Conservation (phyloP, 1,140 invertebrate genomes). For the Drosophila erecta region DNA sequence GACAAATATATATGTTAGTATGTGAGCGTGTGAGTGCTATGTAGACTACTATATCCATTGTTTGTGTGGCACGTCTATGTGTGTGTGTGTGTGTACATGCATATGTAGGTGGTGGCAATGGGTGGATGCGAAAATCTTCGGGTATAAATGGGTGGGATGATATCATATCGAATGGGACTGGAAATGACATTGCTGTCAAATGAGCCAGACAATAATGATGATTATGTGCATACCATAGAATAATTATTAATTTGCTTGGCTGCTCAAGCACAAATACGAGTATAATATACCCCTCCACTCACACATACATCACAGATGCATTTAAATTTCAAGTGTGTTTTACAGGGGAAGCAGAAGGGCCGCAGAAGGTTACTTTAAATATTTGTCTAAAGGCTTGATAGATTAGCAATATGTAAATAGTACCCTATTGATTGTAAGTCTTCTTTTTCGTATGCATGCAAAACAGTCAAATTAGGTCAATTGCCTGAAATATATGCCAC, state of each 20-base stretch:
- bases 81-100: background rate
- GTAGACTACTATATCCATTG: conserved; percentile 15
- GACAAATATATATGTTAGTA: conserved; percentile 13
- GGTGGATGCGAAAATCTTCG: conserved; percentile 31
- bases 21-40: background rate
- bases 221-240: conserved; percentile 35
- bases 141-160: conserved; percentile 14
- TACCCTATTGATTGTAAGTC: background rate
- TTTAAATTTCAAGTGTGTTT: conserved; percentile 24
- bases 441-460: background rate
- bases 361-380: background rate
- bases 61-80: background rate
- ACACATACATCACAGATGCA: background rate
- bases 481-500: conserved; percentile 15
- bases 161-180: conserved; percentile 27
- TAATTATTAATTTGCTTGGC: conserved; percentile 55
- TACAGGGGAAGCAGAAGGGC: background rate
- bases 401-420: background rate
- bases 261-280: background rate
- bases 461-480: background rate
- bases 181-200: conserved; percentile 38
- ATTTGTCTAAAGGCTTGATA: background rate
- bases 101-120: background rate
- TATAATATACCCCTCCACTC: conserved; percentile 1
- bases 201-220: conserved; percentile 55